phyloP scores from a whole-genome alignment of 1,140 invertebrate genomes.

The Drosophila insularis region DNA sequence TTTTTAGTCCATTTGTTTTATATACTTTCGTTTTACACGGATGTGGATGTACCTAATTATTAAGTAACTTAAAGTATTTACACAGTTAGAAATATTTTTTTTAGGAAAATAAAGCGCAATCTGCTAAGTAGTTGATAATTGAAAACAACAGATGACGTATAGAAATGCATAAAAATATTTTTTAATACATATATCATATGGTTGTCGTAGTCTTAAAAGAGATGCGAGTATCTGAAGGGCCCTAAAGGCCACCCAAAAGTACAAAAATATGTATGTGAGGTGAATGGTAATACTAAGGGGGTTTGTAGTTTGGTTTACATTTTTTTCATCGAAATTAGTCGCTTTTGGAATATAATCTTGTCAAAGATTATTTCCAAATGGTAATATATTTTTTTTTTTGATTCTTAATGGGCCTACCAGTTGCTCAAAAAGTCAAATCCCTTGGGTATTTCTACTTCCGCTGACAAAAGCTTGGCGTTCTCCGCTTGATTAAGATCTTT shows the following conservation, averaged over 20 bases:
- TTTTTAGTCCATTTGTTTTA: neutral
- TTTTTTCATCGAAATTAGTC: neutral
- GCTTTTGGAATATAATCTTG: neutral
- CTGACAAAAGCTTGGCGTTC: constrained; percentile 49
- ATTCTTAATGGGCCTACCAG: constrained; percentile 49
- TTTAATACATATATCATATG: neutral
- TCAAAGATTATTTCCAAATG: neutral
- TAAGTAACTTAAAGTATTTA: constrained; percentile 19
- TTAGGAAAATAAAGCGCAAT: neutral
- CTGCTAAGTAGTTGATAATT: constrained; percentile 1
- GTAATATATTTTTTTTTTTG: neutral
- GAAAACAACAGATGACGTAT: neutral
- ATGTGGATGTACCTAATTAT: constrained; percentile 10
- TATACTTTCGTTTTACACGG: neutral
- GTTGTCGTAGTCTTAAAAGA: neutral
- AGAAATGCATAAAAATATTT: constrained; percentile 9
- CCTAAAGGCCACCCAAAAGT: neutral
- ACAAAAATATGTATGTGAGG: constrained; percentile 3
- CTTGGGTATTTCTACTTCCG: constrained; percentile 57
- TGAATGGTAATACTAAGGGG: neutral
- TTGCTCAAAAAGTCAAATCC: constrained; percentile 78
- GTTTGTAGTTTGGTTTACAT: neutral
- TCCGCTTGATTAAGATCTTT: constrained; percentile 47
- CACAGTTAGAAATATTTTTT: constrained; percentile 14
- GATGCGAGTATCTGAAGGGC: neutral